Evolutionary conservation across 2,888 invertebrate species (phyloP).

Genomic region (Omphaloscelis lunosa): DNA sequence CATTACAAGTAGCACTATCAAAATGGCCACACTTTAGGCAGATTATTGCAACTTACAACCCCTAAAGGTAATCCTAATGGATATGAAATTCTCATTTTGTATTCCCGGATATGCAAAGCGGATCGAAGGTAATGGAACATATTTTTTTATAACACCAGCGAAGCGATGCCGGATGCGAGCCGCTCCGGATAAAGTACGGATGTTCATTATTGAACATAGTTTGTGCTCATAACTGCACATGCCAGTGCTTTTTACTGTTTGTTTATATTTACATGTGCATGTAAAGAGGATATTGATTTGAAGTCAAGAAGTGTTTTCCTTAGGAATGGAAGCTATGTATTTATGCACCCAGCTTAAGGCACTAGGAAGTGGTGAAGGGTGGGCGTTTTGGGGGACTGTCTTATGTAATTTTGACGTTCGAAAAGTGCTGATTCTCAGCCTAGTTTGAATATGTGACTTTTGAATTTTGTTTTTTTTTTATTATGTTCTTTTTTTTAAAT

Average conservation of each 20-base stretch:
- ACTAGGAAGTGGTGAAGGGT: too few species aligned
- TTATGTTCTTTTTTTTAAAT: too few species aligned
- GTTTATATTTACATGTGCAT: slow-evolving; percentile 22
- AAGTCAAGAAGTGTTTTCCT: background rate
- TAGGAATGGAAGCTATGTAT: background rate
- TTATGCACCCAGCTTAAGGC: too few species aligned
- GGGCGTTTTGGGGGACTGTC: too few species aligned
- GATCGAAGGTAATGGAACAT: slow-evolving; percentile 75
- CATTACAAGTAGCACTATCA: background rate
- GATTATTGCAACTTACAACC: slow-evolving; percentile 40
- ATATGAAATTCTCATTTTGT: slow-evolving; percentile 64
- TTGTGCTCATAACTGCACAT: slow-evolving; percentile 68
- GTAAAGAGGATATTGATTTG: slow-evolving; percentile 24
- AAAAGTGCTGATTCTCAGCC: too few species aligned
- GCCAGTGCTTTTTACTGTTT: slow-evolving; percentile 39
- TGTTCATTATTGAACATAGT: slow-evolving; percentile 80
- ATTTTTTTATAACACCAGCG: slow-evolving; percentile 71
- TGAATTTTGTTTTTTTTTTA: too few species aligned
- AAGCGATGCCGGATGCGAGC: slow-evolving; percentile 73
- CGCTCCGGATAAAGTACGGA: slow-evolving; percentile 73
- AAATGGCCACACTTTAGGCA: background rate
- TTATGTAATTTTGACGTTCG: too few species aligned
- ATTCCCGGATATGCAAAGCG: slow-evolving; percentile 54
- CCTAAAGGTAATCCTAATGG: slow-evolving; percentile 73
- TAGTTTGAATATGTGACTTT: too few species aligned